Base-by-base conservation (phyloP, 2,888 invertebrate species). In the Argyresthia albistria region DNA sequence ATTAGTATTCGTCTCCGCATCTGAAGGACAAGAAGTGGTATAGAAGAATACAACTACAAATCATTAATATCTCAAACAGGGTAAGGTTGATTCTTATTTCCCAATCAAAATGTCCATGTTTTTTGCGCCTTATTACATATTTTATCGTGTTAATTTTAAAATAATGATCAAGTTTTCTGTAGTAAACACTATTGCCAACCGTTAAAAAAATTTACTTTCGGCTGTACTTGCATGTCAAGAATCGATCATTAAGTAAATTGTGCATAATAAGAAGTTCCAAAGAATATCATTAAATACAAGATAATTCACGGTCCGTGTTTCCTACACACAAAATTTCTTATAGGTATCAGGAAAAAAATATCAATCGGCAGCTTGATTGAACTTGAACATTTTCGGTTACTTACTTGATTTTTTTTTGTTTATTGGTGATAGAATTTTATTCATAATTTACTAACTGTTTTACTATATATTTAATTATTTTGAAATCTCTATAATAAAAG, bases 181-280 rank as follows among this genome's bases (percentile, higher is more conserved):
- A 15, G 14, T 4, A 64, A 58, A 67, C 66, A 62, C 66, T 60
- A 61, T 65, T 59, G 46, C 42, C 10, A 11, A 6, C 25, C 2
- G 25, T 25, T 25, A 6, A 2, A 25, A 6, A 37, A 52, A 37
- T 36, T n/a, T n/a, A 46, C 36, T 39, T 46, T 55, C 54, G 15
- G 52, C 68, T 66, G 65, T 68, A 25, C 61, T 59, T 63, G 65
- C 57, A 48, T 62, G 59, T 64, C 55, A 64, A 71, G 65, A 73
- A 71, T 72, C 63, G 67, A 54, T 63, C 66, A 76, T 76, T 76
- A 73, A 71, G 70, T 61, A 67, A 71, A 76, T 74, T 56, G 64
- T 53, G 55, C 53, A 58, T 73, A 76, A 74, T 70, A 65, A 70
- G 64, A 66, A 62, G 59, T 60, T 60, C 46, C 55, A 58, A 59